These are phyloP conservation scores for Lonchura striata DNA, from an alignment of 2,113 vertebrate species.

Conservation along the genomic window DNA sequence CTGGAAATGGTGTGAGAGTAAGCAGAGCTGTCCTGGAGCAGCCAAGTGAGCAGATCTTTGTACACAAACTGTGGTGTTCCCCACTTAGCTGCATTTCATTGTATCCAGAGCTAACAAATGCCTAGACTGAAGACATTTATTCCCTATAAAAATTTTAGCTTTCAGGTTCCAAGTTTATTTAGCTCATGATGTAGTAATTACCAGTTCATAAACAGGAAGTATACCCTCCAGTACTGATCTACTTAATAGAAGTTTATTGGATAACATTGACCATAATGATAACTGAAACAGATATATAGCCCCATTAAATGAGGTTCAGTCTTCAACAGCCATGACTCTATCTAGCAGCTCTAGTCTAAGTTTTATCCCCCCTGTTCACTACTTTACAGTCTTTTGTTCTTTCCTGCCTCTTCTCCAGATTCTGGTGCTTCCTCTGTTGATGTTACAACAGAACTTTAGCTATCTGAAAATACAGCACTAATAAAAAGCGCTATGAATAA, in stretches of 20 bases:
- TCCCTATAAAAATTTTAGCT: not conserved
- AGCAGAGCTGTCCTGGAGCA: not conserved
- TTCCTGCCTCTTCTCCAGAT: not conserved
- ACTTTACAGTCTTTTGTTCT: slow-evolving; percentile 26
- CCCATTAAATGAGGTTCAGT: not conserved
- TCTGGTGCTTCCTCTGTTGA: not conserved
- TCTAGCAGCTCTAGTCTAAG: not conserved
- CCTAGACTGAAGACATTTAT: not conserved
- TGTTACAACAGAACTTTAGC: slow-evolving; percentile 3
- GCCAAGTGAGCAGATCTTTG: not conserved
- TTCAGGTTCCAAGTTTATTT: slow-evolving; percentile 4
- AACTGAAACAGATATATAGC: slow-evolving; percentile 18
- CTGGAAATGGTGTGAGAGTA: fast-evolving
- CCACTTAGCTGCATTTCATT: not conserved
- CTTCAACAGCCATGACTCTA: not conserved
- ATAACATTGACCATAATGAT: not conserved
- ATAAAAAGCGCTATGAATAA: slow-evolving; percentile 20
- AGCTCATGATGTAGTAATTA: not conserved
- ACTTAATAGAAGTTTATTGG: slow-evolving; percentile 35
- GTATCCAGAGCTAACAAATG: not conserved
- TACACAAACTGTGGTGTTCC: not conserved
- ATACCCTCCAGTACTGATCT: not conserved
- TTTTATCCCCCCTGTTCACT: not conserved
- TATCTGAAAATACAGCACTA: not conserved
- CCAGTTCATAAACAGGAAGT: slow-evolving; percentile 10